phyloP scores from a whole-genome alignment of 2,113 vertebrate genomes.

The Capreolus pygargus region DNA sequence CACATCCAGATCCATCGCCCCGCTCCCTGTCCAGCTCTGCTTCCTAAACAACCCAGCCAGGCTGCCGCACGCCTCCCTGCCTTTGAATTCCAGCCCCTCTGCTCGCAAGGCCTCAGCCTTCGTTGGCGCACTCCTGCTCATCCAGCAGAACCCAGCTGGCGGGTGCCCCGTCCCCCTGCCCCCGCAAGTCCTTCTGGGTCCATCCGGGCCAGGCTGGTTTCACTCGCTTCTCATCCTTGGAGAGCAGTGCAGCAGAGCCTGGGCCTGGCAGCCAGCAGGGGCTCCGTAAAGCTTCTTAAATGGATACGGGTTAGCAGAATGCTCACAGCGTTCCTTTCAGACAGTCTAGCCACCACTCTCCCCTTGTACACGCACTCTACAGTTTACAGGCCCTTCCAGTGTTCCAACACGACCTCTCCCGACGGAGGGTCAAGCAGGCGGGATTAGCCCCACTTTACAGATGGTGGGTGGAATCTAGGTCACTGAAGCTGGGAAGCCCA shows the following conservation, averaged over 20 bases:
- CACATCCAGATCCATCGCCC: accelerated
- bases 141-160: neutral
- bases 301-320: accelerated
- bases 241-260: accelerated
- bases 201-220: neutral
- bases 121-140: accelerated
- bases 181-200: neutral
- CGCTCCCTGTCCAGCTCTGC: neutral
- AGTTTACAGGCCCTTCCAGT: neutral
- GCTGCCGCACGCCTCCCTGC: accelerated
- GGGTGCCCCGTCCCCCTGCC: accelerated
- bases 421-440: too few species aligned
- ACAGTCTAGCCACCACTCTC: accelerated
- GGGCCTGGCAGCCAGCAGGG: neutral
- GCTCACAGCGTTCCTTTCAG: accelerated
- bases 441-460: neutral
- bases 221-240: accelerated
- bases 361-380: accelerated
- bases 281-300: neutral
- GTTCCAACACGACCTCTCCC: neutral
- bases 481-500: neutral
- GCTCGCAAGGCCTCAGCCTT: accelerated
- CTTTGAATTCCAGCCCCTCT: neutral
- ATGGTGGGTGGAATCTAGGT: neutral
- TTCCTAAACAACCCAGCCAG: neutral